These are phyloP conservation scores for Willisornis vidua DNA, from an alignment of 2,113 vertebrate genomes.

Conservation along the genomic window DNA sequence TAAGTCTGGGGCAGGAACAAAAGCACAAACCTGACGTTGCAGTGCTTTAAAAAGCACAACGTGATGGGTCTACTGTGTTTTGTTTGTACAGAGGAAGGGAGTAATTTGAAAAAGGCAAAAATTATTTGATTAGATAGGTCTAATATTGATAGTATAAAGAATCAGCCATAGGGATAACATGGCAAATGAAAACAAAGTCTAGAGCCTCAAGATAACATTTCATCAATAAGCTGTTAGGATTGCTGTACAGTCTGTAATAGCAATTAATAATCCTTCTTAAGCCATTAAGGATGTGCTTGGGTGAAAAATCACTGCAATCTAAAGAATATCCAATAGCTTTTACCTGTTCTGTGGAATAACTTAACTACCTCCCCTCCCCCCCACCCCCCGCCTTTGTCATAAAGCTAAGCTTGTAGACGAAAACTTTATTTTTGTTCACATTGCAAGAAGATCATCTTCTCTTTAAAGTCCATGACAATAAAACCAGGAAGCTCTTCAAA, in stretches of 20 bases:
- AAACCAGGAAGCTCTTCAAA: background rate
- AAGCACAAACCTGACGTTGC: background rate
- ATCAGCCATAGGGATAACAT: background rate
- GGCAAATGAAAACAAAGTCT: background rate
- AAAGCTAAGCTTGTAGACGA: background rate
- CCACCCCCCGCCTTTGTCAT: background rate
- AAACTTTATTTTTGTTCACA: background rate
- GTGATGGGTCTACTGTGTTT: background rate
- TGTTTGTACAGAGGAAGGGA: background rate
- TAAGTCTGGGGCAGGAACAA: background rate
- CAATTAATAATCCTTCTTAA: constrained; percentile 37
- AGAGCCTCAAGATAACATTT: background rate
- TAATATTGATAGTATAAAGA: constrained; percentile 12
- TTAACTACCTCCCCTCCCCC: too few relatives aligned
- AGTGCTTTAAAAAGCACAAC: background rate
- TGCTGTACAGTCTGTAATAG: background rate
- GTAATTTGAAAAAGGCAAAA: background rate
- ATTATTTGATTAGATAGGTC: background rate
- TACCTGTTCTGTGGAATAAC: background rate
- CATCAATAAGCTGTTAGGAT: background rate
- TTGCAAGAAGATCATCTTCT: background rate
- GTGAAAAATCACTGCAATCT: background rate
- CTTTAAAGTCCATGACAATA: background rate
- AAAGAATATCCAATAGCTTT: background rate
- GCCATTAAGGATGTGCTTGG: background rate